phyloP scores from a whole-genome alignment of 2,888 invertebrate genomes.

The Lycia hirtaria region DNA sequence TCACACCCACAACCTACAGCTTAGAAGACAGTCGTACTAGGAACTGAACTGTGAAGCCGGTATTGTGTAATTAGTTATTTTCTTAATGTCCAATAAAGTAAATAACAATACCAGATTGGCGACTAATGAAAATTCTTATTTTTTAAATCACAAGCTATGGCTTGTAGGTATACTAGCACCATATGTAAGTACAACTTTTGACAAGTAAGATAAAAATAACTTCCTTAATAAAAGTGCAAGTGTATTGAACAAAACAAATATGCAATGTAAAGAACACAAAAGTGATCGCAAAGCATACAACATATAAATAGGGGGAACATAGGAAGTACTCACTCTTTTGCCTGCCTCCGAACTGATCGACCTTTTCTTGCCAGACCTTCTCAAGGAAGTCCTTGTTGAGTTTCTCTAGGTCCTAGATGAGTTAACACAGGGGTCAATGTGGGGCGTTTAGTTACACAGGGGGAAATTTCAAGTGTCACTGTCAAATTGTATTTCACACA shows the following conservation, averaged over 20 bases:
- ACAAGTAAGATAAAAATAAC: too few species aligned
- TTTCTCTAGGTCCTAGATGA: constrained; percentile 92
- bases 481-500: constrained; percentile 35
- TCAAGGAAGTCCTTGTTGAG: constrained; percentile 93
- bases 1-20: too few species aligned
- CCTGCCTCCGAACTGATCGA: constrained; percentile 94
- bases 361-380: constrained; percentile 95
- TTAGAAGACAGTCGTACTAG: too few species aligned
- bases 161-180: too few species aligned
- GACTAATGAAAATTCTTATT: too few species aligned
- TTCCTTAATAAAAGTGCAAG: neutral
- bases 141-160: too few species aligned
- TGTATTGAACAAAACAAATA: neutral
- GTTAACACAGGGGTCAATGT: constrained; percentile 76
- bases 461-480: constrained; percentile 34
- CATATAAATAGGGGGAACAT: neutral
- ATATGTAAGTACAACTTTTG: too few species aligned
- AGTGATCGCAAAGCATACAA: constrained; percentile 11
- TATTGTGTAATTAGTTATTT: too few species aligned
- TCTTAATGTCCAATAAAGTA: too few species aligned
- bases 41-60: too few species aligned
- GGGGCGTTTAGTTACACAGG: constrained; percentile 42
- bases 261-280: constrained; percentile 9
- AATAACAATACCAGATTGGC: too few species aligned
- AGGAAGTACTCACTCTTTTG: constrained; percentile 91